These are phyloP conservation scores for Koerneria pararmatus DNA, from an alignment of 2,888 invertebrate species.

Conservation along the genomic window DNA sequence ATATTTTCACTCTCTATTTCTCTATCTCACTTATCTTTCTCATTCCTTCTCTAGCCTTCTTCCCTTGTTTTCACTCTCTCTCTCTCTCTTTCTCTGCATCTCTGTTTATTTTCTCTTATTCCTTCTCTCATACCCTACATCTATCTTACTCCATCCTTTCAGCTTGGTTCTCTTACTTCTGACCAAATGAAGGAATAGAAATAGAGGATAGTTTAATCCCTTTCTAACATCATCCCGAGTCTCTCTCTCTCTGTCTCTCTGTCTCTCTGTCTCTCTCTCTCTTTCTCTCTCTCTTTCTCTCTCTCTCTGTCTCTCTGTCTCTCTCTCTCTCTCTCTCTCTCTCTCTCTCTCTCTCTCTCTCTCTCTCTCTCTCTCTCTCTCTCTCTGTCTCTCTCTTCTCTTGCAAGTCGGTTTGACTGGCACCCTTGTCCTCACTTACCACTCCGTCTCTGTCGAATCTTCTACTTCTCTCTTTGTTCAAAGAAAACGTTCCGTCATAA, in stretches of 20 bases:
- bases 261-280: slow-evolving; percentile 14
- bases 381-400: neutral
- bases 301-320: slow-evolving; percentile 5
- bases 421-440: too few species aligned
- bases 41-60: neutral
- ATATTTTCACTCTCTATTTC: slow-evolving; percentile 5
- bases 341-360: slow-evolving; percentile 7
- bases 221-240: too few species aligned
- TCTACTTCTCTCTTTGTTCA: too few species aligned
- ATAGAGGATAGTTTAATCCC: too few species aligned
- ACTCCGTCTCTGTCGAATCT: too few species aligned
- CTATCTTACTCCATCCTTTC: too few species aligned
- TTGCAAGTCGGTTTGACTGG: too few species aligned
- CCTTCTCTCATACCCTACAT: too few species aligned
- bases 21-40: neutral
- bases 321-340: slow-evolving; percentile 7
- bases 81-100: too few species aligned
- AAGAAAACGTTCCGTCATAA: too few species aligned
- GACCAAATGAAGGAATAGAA: too few species aligned
- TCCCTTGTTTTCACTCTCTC: slow-evolving; percentile 11
- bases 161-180: too few species aligned
- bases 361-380: neutral
- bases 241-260: slow-evolving; percentile 13
- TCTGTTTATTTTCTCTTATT: slow-evolving; percentile 1
- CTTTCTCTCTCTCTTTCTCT: slow-evolving; percentile 3